Evolutionary conservation across 2,888 invertebrate species (phyloP), one percentile per base, ranked within the genome.

Genomic region (Leucoptera coffeella): DNA sequence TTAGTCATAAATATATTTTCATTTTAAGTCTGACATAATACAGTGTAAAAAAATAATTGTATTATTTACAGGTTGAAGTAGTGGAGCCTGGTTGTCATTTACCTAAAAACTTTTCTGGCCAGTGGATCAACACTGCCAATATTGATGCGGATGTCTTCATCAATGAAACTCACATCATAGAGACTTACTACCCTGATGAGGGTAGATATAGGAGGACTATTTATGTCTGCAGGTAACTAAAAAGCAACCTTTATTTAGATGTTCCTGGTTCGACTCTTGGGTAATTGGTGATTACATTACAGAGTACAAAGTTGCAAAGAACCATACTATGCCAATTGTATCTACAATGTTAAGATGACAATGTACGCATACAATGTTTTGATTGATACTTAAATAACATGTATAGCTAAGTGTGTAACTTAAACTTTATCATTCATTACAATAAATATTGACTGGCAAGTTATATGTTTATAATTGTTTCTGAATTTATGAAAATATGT

Each of bases 11-110:
- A n/a, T n/a, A n/a, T n/a, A n/a, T n/a, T n/a, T n/a, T n/a, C n/a
- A n/a, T n/a, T n/a, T n/a, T n/a, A n/a, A n/a, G n/a, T n/a, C 93
- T 93, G 30, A 95, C 95, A 62, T 91, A 94, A 46, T 93, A 93
- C 76, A 91, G 87, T 75, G 89, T n/a, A n/a, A n/a, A n/a, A n/a
- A n/a, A n/a, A n/a, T n/a, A n/a, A 12, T 27, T 21, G 10, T 25
- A 12, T 25, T 29, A 15, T 39, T 48, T 32, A 33, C 50, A 93
- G 73, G 75, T 90, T 0, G 92, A 93, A 62, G 80, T 86, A 6
- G 91, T 94, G 1, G 84, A 85, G 36, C 87, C 96, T 3, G 88
- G 91, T 1, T 96, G 96, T 47, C 80, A 90, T 23, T 58, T 96
- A 31, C 94, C 96, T 0, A 86, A 91, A 50, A 95, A 96, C 51